These are phyloP conservation scores for Artibeus lituratus DNA, from an alignment of 2,797 vertebrate genomes.

Conservation along the genomic window DNA sequence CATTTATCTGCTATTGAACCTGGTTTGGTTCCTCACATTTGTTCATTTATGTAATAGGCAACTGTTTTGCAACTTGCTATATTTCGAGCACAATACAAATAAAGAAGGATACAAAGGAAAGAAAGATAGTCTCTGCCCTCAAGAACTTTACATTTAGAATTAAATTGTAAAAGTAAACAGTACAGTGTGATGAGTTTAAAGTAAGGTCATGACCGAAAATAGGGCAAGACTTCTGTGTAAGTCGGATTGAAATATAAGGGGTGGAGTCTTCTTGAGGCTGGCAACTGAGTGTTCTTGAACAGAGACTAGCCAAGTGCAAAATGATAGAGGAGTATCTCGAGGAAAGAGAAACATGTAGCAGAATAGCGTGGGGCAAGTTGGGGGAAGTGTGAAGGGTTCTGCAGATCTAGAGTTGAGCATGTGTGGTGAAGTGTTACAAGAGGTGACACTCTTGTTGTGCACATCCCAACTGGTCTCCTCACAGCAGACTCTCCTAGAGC, in stretches of 20 bases:
- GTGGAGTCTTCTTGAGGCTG: neutral
- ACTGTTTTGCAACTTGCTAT: neutral
- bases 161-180: neutral
- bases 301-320: neutral
- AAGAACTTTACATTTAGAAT: neutral
- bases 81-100: neutral
- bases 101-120: neutral
- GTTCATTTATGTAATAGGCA: neutral
- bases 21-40: neutral
- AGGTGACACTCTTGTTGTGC: neutral
- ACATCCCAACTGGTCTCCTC: too few relatives aligned
- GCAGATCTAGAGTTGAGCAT: neutral
- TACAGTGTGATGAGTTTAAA: neutral
- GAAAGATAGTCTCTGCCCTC: neutral
- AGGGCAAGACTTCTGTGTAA: neutral
- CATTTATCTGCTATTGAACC: neutral
- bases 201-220: neutral
- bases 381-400: neutral
- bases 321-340: neutral
- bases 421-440: neutral
- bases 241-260: neutral
- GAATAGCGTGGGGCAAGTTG: neutral
- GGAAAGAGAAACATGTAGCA: neutral
- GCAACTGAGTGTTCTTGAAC: too few relatives aligned
- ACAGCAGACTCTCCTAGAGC: too few relatives aligned